Conservation (phyloP, 2,888 invertebrate genomes). For the Chrysolina haemoptera region DNA sequence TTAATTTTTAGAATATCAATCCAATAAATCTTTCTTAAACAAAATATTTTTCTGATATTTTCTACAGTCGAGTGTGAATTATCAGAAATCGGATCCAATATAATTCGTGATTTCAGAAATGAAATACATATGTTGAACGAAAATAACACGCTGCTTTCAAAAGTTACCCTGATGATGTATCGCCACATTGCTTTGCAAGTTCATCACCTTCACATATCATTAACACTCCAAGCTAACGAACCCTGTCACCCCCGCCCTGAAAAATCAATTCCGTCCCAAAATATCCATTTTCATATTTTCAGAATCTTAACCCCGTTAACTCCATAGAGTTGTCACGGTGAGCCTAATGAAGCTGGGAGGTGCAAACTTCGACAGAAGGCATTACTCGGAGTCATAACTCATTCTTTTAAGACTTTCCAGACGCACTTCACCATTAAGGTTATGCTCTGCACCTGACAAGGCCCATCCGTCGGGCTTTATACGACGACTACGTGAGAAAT, state of each 20-base stretch:
- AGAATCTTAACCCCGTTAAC: constrained; percentile 40
- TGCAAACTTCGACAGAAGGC: constrained; percentile 42
- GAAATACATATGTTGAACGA: no score
- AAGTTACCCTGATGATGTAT: no score
- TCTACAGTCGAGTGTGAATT: no score
- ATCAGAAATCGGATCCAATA: no score
- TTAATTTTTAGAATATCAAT: no score
- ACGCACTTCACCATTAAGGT: constrained; percentile 60
- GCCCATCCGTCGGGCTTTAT: constrained; percentile 65
- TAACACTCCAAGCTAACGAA: neutral
- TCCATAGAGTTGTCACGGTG: constrained; percentile 44
- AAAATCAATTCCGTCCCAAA: constrained; percentile 17
- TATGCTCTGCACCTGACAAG: constrained; percentile 64
- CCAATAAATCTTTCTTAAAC: no score
- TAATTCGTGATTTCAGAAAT: no score
- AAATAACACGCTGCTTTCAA: no score
- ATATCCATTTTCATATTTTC: constrained; percentile 52
- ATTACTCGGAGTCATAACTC: constrained; percentile 42
- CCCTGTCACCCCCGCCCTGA: neutral
- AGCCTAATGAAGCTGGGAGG: constrained; percentile 44
- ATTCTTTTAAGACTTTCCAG: constrained; percentile 50
- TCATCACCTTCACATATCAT: constrained; percentile 10
- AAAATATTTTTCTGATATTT: no score
- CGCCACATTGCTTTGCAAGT: neutral
- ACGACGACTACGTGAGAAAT: constrained; percentile 64